Evolutionary conservation across 2,797 vertebrate genomes (phyloP).

Genomic region (Xenentodon cancila): DNA sequence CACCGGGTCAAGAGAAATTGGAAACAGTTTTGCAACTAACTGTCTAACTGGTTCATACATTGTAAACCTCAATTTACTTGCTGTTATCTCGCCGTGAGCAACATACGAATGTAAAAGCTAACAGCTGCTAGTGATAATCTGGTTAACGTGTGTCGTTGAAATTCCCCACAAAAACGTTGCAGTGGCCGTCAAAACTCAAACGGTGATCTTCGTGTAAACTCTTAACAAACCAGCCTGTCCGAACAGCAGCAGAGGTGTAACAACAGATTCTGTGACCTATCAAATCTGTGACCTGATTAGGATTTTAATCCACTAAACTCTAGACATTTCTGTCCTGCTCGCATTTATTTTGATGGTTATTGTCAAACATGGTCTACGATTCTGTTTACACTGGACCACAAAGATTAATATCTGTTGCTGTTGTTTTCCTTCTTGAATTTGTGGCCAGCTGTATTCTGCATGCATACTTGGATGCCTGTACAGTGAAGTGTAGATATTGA

Average conservation of each 20-base stretch:
- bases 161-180: accelerated
- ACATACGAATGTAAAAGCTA: background rate
- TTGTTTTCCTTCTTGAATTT: background rate
- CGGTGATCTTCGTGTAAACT: background rate
- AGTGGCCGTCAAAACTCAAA: background rate
- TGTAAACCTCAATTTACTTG: background rate
- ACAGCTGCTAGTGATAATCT: background rate
- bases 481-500: too few species aligned
- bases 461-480: too few species aligned
- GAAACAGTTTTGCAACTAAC: background rate
- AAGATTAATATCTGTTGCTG: background rate
- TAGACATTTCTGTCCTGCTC: too few species aligned
- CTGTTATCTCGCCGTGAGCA: background rate
- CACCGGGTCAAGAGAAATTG: background rate
- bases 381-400: background rate
- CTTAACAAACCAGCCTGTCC: background rate
- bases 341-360: background rate
- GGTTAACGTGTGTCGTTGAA: background rate
- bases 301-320: too few species aligned
- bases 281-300: background rate
- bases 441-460: too few species aligned
- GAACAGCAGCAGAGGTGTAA: background rate
- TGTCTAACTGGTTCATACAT: background rate
- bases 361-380: background rate
- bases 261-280: background rate